Percentiles rank a stretch among this genome's conserved stretches.
Evolutionary conservation across 2,888 invertebrate genomes (phyloP).

Genomic region (Drosophila cracens): DNA sequence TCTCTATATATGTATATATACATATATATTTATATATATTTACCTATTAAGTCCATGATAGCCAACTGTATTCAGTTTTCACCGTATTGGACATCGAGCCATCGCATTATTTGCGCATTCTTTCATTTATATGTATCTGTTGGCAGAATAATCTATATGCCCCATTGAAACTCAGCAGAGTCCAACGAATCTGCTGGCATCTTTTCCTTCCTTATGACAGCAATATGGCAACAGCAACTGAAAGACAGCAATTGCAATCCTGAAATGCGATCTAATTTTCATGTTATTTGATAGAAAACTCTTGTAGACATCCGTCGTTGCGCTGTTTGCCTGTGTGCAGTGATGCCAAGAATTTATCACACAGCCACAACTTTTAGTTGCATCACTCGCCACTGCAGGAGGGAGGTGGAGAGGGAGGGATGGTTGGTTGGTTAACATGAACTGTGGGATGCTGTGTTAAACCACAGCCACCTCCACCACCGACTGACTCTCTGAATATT

Average conservation of each 20-base stretch:
- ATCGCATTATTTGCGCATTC: constrained; percentile 32
- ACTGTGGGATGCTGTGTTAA: constrained; percentile 40
- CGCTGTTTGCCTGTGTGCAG: constrained; percentile 36
- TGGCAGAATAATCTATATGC: constrained; percentile 31
- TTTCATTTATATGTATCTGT: constrained; percentile 11
- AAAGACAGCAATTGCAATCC: constrained; percentile 34
- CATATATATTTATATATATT: too few species aligned
- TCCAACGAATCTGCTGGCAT: constrained; percentile 32
- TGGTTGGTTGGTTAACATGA: constrained; percentile 9
- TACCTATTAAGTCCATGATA: neutral
- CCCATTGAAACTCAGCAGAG: constrained; percentile 16
- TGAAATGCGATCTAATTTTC: constrained; percentile 72
- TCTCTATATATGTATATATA: neutral
- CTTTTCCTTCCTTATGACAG: constrained; percentile 29
- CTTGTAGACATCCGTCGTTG: constrained; percentile 56
- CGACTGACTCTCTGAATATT: constrained; percentile 64
- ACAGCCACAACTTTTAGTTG: constrained; percentile 53
- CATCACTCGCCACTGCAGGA: constrained; percentile 32
- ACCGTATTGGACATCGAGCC: constrained; percentile 24
- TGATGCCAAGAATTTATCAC: constrained; percentile 72
- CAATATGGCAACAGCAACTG: constrained; percentile 7
- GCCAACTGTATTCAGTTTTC: constrained; percentile 3
- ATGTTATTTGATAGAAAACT: constrained; percentile 77
- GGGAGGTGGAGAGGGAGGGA: neutral
- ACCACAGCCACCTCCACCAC: constrained; percentile 14